Evolutionary conservation across 2,797 vertebrate genomes (phyloP), one percentile per base, ranked within the genome.

Genomic region (Pteropus rufus): DNA sequence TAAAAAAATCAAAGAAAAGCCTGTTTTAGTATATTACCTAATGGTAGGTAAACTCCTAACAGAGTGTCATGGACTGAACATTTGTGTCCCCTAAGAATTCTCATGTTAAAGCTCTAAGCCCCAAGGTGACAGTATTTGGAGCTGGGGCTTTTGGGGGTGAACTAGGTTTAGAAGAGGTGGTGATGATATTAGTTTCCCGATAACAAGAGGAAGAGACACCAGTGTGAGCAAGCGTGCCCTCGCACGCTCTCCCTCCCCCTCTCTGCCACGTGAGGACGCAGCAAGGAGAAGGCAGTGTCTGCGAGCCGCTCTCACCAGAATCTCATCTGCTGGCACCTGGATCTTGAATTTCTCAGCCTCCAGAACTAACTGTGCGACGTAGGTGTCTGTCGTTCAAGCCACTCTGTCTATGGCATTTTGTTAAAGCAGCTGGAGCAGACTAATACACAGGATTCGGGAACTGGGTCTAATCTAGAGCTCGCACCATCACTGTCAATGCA

Each of bases 341-440:
- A 21, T 24, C 39, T 73, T n/a, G n/a, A 39, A n/a, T 46, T 60
- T 31, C 24, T 44, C 41, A 46, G 67, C 21, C 15, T 91, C 75
- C 46, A 65, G 29, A 24, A 10, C 0, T 2, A 19, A 10, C 0
- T 3, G 46, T 24, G 36, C 24, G 54, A 54, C 19, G 6, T 21
- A 39, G 36, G 11, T 54, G 4, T 5, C 11, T 34, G n/a, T n/a
- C 46, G 54, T 24, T 46, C 9, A 62, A 72, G 67, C 56, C 56
- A 2, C 34, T 16, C 9, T 0, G 26, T 52, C 14, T 14, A 9
- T 65, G 29, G 46, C 19, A 24, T 60, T 46, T 81, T 31, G 56
- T 56, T 46, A 31, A 16, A 31, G 58, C 26, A 31, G 31, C 3
- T n/a, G 0, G 0, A 41, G 54, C 5, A 4, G 54, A 46, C 62